These are phyloP conservation scores for Lepidurus couesii DNA, from an alignment of 1,140 invertebrate genomes.

Conservation along the genomic window DNA sequence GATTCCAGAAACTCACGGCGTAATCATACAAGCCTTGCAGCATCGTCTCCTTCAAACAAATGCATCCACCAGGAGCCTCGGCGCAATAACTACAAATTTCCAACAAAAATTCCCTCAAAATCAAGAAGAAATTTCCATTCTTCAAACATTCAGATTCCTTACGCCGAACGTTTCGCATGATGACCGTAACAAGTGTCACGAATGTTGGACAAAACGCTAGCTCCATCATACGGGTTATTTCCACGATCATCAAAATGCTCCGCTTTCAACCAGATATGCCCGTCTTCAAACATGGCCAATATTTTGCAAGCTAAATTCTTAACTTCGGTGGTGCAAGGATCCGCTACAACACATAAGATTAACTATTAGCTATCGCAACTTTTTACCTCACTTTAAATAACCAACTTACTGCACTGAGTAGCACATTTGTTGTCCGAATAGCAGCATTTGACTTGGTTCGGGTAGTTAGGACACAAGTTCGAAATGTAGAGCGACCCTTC, in stretches of 20 bases:
- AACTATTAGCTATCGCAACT: slow-evolving; percentile 13
- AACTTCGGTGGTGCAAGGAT: slow-evolving; percentile 26
- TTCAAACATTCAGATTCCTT: background rate
- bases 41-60: slow-evolving; percentile 33
- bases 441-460: slow-evolving; percentile 34
- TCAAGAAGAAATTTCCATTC: background rate
- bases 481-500: slow-evolving; percentile 33
- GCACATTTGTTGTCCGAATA: slow-evolving; percentile 34
- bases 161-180: slow-evolving; percentile 34
- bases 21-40: slow-evolving; percentile 33
- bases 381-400: slow-evolving; percentile 22
- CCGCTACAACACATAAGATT: slow-evolving; percentile 15
- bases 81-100: background rate
- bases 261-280: slow-evolving; percentile 29
- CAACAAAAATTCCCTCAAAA: background rate
- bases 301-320: slow-evolving; percentile 32
- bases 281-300: slow-evolving; percentile 32
- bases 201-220: slow-evolving; percentile 35
- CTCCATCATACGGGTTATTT: slow-evolving; percentile 35
- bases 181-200: slow-evolving; percentile 35
- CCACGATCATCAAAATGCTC: slow-evolving; percentile 32
- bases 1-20: slow-evolving; percentile 32
- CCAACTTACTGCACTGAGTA: background rate
- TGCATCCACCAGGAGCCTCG: slow-evolving; percentile 33
- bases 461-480: slow-evolving; percentile 35